Base-by-base conservation (phyloP, 2,888 invertebrate species). In the Nemoura dubitans region DNA sequence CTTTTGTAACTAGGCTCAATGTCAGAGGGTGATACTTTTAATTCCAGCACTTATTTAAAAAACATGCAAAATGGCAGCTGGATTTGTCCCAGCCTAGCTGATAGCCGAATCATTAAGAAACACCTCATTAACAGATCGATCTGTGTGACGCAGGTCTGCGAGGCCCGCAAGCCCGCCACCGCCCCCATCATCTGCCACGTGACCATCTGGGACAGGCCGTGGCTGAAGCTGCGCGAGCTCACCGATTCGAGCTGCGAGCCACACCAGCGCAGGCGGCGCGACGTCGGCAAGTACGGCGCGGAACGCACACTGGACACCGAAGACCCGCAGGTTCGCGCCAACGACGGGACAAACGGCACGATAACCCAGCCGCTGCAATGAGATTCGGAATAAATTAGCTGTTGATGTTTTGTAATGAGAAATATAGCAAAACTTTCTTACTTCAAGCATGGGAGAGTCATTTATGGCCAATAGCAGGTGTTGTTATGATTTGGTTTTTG, bases 131-230 rank as follows among this genome's bases (percentile, higher is more conserved):
- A 36, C 36, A 36, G 36, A 3, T 10, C 28, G 76, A 76, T 76
- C 28, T 76, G 27, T 27, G 26, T 81, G 30, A 6, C 1, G 80
- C 26, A 30, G 28, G n/a, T 81, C 16, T 81, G 81, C n/a, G 30
- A 6, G n/a, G 16, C 21, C 6, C 14, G 59, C 16, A 14, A 59
- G 6, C 1, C 14, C 16, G 2, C 14, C 59, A 14, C 59, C 2
- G 59, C 59, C 1, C 59, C 59, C 21, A 14, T 59, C 59, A 83
- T 88, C 16, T 89, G 89, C 85, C 87, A 88, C 29, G 88, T 89
- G 3, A 88, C 89, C 85, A 86, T 89, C 14, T 86, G 89, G 21
- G 88, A 89, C 83, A 89, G 89, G 87, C 89, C 89, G 0, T 89
- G 89, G 89, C 29, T 86, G 42, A 83, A 84, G 59, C 30, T 25